These are phyloP conservation scores for Carterocephalus palaemon DNA, from an alignment of 2,888 invertebrate species.

Conservation along the genomic window DNA sequence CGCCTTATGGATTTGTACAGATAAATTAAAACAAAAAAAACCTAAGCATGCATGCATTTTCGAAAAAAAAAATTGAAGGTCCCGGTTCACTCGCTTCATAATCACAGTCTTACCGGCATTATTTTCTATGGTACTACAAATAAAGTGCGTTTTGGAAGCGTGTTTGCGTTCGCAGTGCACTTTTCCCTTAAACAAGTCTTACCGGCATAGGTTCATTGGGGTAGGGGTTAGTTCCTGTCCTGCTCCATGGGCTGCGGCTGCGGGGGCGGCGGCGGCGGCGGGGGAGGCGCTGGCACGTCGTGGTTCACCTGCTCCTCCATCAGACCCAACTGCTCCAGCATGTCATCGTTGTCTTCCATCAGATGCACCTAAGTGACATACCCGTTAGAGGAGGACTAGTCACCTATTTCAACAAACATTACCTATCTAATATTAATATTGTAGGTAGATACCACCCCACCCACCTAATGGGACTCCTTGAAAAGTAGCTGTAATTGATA, in stretches of 20 bases:
- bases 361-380: constrained; percentile 54
- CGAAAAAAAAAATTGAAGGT: too few relatives aligned
- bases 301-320: constrained; percentile 63
- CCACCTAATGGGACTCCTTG: too few relatives aligned
- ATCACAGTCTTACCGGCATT: too few relatives aligned
- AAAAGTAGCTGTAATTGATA: too few relatives aligned
- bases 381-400: not conserved
- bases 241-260: constrained; percentile 84
- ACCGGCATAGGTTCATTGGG: not conserved
- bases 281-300: constrained; percentile 70
- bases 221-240: constrained; percentile 30
- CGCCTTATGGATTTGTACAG: too few relatives aligned
- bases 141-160: too few relatives aligned
- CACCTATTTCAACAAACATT: not conserved
- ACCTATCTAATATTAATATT: constrained; percentile 21
- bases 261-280: constrained; percentile 83
- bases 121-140: too few relatives aligned
- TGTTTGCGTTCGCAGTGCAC: too few relatives aligned
- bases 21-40: too few relatives aligned
- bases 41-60: too few relatives aligned
- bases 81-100: too few relatives aligned
- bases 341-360: constrained; percentile 72
- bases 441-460: too few relatives aligned
- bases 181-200: not conserved
- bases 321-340: constrained; percentile 70